These are phyloP conservation scores for Halisarca cf. caerulea DNA, from an alignment of 37 sponge, comb jelly and placozoan genomes.

Conservation along the genomic window DNA sequence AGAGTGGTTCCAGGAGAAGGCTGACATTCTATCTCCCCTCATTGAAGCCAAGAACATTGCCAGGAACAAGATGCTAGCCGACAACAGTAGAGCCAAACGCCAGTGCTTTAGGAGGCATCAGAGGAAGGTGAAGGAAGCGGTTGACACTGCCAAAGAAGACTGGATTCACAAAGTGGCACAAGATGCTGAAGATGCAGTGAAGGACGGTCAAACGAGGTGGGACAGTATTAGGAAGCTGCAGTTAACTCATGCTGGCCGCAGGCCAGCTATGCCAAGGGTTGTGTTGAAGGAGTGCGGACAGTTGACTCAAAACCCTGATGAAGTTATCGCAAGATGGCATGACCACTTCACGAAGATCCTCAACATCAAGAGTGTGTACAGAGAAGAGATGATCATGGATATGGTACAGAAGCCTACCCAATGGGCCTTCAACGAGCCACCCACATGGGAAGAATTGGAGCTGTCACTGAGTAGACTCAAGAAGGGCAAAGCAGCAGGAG, in stretches of 20 bases:
- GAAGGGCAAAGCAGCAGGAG: slow-evolving; percentile 44
- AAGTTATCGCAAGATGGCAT: slow-evolving; percentile 5
- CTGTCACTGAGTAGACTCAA: slow-evolving; percentile 15
- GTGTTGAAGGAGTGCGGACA: not conserved
- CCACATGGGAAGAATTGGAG: slow-evolving; percentile 27
- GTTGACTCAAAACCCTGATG: not conserved
- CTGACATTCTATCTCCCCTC: slow-evolving; percentile 20
- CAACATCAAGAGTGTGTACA: not conserved
- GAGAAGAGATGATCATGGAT: not conserved
- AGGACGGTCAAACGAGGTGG: slow-evolving; percentile 33
- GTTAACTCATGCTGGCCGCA: slow-evolving; percentile 8
- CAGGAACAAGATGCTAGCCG: not conserved
- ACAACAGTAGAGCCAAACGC: not conserved
- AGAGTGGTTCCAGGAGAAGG: slow-evolving; percentile 39
- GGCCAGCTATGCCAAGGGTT: not conserved
- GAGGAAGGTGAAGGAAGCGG: slow-evolving; percentile 45
- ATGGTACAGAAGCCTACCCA: not conserved
- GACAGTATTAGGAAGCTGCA: slow-evolving; percentile 45
- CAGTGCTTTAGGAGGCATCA: slow-evolving; percentile 27
- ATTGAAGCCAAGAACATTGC: slow-evolving; percentile 34
- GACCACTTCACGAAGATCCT: slow-evolving; percentile 18
- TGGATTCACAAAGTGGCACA: slow-evolving; percentile 26
- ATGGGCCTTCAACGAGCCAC: slow-evolving; percentile 23
- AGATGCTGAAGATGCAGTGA: slow-evolving; percentile 26
- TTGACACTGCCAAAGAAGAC: slow-evolving; percentile 20